Conservation (phyloP, 2,113 vertebrate species). For the Phaetusa simplex region DNA sequence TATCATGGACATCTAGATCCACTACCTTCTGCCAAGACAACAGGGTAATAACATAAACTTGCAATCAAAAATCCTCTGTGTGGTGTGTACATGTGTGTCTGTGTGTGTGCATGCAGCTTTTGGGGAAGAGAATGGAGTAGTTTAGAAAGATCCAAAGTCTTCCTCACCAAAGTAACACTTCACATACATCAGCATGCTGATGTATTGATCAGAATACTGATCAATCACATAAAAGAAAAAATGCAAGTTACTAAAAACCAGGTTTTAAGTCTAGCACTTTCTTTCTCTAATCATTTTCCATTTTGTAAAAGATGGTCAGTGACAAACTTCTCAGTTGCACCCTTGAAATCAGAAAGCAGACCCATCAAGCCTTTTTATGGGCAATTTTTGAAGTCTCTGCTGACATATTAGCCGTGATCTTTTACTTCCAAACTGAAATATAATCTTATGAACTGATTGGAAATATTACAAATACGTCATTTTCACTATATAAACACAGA, state of each 20-base stretch:
- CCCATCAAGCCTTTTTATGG: neutral
- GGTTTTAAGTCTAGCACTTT: neutral
- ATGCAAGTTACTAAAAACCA: neutral
- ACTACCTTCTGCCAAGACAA: neutral
- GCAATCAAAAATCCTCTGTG: neutral
- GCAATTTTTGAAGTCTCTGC: neutral
- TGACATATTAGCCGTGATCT: neutral
- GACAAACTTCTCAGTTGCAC: neutral
- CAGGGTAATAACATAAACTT: neutral
- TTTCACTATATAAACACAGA: neutral
- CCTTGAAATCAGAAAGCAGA: neutral
- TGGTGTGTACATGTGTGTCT: neutral
- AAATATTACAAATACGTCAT: neutral
- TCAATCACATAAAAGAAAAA: neutral
- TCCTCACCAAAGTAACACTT: neutral
- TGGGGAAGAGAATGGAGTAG: neutral
- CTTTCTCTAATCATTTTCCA: neutral
- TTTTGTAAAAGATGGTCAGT: neutral
- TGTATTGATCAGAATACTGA: neutral
- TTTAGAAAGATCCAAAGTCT: neutral
- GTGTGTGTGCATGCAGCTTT: fast-evolving
- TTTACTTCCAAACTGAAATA: neutral
- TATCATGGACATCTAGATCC: neutral
- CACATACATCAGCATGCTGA: neutral
- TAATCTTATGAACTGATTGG: neutral